Base-by-base conservation (phyloP, 2,797 vertebrate genomes). In the Australoheros facetus region DNA sequence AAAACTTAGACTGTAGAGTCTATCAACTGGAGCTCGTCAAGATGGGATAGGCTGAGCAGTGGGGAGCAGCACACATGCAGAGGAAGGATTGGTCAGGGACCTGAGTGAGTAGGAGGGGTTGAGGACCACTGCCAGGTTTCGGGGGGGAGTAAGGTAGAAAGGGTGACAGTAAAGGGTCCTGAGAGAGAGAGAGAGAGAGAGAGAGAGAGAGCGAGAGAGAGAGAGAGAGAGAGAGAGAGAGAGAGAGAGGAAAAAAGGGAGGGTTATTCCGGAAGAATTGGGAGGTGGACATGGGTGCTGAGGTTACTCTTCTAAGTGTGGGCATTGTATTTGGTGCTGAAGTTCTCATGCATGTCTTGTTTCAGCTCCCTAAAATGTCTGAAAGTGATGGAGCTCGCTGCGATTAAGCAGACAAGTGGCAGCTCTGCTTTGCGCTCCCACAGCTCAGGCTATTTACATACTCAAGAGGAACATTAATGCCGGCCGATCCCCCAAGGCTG, bases 381-480 rank as follows among this genome's bases (percentile, higher is more conserved):
- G 51, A 94, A 93, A 93, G 93, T 93, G 94, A 95, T 95, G 94
- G 93, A 94, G 91, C 92, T 91, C 92, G 88, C 83, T 19, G 56
- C 82, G 89, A 94, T 94, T 92, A 92, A 95, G 91, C 86, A 71
- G 89, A 91, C 92, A 93, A 95, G 90, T 93, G 91, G 92, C 94
- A 93, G 88, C 92, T 94, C 89, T 3, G 89, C 90, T 85, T 91
- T n/a, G 82, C 86, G 88, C 94, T 95, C 94, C 94, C 94, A 95
- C 93, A 94, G 93, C 92, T 88, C 83, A 1, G 58, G 86, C 88
- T 91, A 91, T 95, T 96, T 93, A 93, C 93, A 93, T 90, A 89
- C 91, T 94, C 90, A 93, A 95, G 94, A 92, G 93, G 87, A 90
- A 91, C 93, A 94, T 94, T 94, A 94, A 95, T 91, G 92, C 89